Conservation (phyloP, 2,888 invertebrate species). For the Cinara cedri region DNA sequence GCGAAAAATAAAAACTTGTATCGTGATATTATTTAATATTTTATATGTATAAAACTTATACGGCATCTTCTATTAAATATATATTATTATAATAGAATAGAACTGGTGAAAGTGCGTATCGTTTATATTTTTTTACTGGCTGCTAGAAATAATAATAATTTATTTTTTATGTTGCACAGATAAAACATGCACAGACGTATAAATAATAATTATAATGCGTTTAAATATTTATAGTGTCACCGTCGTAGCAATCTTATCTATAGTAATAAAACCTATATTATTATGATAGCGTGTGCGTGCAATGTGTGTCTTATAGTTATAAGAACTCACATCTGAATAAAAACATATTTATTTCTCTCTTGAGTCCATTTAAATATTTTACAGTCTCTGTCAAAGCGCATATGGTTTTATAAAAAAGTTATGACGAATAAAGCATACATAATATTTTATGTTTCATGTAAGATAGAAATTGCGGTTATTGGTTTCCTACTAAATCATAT, state of each 20-base stretch:
- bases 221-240: constrained; percentile 19
- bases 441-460: no score
- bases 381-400: background rate
- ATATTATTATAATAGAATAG: background rate
- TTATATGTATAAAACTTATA: background rate
- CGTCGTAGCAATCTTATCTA: constrained; percentile 6
- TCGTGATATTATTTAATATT: background rate
- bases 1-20: background rate
- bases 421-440: no score
- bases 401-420: background rate
- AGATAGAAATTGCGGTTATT: no score
- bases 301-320: background rate
- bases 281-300: background rate
- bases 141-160: background rate
- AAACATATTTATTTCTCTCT: constrained; percentile 22
- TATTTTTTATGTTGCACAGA: background rate
- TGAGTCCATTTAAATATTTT: constrained; percentile 4
- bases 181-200: background rate
- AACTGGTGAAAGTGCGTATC: constrained; percentile 15
- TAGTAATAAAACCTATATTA: constrained; percentile 18
- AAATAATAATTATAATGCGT: constrained; percentile 11
- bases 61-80: background rate
- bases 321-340: constrained; percentile 10
- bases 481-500: no score
- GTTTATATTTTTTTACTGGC: background rate